Percentiles rank a stretch among this genome's conserved stretches.
Conservation (phyloP, 2,113 vertebrate genomes). For the Motacilla tschutschensis region DNA sequence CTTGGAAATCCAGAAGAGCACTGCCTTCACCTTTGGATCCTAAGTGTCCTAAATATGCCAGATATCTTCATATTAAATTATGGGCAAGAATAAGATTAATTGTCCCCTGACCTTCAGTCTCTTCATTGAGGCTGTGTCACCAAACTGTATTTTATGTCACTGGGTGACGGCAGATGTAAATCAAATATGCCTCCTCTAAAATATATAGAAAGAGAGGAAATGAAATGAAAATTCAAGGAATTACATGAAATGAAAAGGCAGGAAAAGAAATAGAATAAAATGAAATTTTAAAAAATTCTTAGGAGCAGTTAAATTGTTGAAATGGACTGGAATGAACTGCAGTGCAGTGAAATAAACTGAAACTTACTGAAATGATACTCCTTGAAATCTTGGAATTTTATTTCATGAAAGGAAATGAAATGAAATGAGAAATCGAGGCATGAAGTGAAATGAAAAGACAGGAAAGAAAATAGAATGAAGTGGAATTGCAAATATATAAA, state of each 20-base stretch:
- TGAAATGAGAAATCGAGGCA: neutral
- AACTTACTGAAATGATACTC: neutral
- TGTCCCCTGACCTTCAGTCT: slow-evolving; percentile 7
- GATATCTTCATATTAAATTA: neutral
- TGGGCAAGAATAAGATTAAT: neutral
- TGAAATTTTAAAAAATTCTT: neutral
- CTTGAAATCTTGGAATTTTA: neutral
- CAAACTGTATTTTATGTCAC: slow-evolving; percentile 20
- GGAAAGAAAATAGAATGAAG: neutral
- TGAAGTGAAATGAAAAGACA: neutral
- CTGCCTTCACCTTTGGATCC: neutral
- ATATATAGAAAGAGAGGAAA: slow-evolving; percentile 17
- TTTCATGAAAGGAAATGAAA: neutral
- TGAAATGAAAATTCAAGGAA: neutral
- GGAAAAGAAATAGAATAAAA: neutral
- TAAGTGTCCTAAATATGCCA: neutral
- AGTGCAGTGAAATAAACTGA: neutral
- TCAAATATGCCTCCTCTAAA: neutral
- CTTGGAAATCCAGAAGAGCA: neutral
- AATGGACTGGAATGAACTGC: neutral
- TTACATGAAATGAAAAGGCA: neutral
- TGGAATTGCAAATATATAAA: neutral
- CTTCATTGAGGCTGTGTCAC: slow-evolving; percentile 4
- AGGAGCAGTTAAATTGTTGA: neutral
- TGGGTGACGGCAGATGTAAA: neutral